phyloP scores from a whole-genome alignment of 2,797 vertebrate species.

The Geotrypetes seraphini region DNA sequence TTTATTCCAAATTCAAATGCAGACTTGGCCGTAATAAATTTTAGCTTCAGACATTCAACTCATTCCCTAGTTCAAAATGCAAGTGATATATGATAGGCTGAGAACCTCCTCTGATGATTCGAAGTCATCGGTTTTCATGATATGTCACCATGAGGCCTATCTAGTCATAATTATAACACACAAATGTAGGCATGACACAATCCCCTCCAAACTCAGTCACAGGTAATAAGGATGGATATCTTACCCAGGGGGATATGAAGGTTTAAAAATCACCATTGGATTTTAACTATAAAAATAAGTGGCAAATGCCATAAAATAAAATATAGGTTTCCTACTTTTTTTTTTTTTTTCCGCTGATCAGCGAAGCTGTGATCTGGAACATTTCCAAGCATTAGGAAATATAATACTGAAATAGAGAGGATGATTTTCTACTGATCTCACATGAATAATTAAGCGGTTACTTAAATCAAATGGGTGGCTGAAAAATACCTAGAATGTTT shows the following conservation, averaged over 20 bases:
- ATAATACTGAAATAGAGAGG: too few relatives aligned
- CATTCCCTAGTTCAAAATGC: slow-evolving; percentile 59
- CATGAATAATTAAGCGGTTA: too few relatives aligned
- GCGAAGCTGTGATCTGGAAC: too few relatives aligned
- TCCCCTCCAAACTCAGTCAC: accelerated
- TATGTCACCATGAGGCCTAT: slow-evolving; percentile 31
- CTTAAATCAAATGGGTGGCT: too few relatives aligned
- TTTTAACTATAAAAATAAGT: slow-evolving; percentile 6
- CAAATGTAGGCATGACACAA: neutral
- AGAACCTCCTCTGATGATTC: slow-evolving; percentile 54
- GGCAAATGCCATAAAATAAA: neutral
- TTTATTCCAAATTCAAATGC: slow-evolving; percentile 57
- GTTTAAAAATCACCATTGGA: slow-evolving; percentile 17
- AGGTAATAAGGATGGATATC: too few relatives aligned
- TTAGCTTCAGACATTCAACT: slow-evolving; percentile 50
- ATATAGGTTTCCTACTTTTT: slow-evolving; percentile 14
- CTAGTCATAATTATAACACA: neutral
- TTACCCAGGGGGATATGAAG: neutral
- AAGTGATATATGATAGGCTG: slow-evolving; percentile 49
- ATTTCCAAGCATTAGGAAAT: too few relatives aligned
- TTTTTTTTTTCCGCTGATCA: neutral
- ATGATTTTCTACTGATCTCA: too few relatives aligned
- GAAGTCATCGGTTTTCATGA: slow-evolving; percentile 40
- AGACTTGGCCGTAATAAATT: slow-evolving; percentile 56
- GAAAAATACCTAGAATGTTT: too few relatives aligned